Percentiles rank a stretch among this genome's conserved stretches.
phyloP scores from a whole-genome alignment of 1,140 invertebrate genomes.

The Aphaenogaster floridana region DNA sequence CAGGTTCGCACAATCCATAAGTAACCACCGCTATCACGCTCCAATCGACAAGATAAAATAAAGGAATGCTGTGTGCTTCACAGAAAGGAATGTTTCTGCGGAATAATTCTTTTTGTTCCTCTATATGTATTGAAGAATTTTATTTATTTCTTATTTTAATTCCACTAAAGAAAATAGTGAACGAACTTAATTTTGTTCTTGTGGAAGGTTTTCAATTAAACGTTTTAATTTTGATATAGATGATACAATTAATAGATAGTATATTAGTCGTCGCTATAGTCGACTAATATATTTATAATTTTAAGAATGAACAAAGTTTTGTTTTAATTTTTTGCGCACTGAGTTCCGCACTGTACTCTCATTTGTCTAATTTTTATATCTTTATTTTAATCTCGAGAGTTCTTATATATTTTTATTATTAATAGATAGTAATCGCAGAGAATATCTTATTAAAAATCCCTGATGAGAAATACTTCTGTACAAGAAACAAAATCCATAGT shows the following conservation, averaged over 20 bases:
- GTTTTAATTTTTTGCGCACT: too few relatives aligned
- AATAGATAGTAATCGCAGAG: not conserved
- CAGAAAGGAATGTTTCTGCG: not conserved
- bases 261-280: not conserved
- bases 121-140: slow-evolving; percentile 6
- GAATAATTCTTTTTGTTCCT: not conserved
- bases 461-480: not conserved
- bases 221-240: not conserved
- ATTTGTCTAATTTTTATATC: too few relatives aligned
- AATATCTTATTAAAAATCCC: not conserved
- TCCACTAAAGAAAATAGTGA: not conserved
- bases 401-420: not conserved
- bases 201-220: not conserved
- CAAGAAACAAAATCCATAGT: not conserved
- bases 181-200: not conserved
- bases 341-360: too few relatives aligned
- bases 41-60: slow-evolving; percentile 33
- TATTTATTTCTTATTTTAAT: slow-evolving; percentile 10
- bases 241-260: not conserved
- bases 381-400: too few relatives aligned
- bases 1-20: slow-evolving; percentile 30
- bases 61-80: not conserved
- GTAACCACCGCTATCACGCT: slow-evolving; percentile 12
- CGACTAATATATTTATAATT: too few relatives aligned
- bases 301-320: too few relatives aligned